Conservation (phyloP, 2,113 vertebrate species). For the Perca fluviatilis region DNA sequence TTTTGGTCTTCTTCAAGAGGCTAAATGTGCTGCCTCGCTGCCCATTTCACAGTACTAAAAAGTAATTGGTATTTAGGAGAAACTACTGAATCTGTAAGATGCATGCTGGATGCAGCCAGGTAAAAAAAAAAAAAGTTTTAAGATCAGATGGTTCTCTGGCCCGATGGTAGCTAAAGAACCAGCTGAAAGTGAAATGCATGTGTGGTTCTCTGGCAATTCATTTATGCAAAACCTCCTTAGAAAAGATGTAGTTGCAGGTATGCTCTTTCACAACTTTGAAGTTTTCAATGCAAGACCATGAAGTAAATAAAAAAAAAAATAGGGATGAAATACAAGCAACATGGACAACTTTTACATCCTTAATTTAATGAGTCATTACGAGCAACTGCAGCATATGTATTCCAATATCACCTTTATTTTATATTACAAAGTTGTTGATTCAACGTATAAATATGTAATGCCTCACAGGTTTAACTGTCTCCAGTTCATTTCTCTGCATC, state of each 20-base stretch:
- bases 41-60: not conserved
- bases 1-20: not conserved
- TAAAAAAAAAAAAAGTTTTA: not conserved
- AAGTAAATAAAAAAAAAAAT: not conserved
- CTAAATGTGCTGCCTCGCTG: not conserved
- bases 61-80: not conserved
- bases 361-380: not conserved
- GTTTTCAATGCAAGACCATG: not conserved
- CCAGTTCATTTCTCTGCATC: not conserved
- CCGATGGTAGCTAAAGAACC: not conserved
- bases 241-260: not conserved
- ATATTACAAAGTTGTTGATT: conserved; percentile 26
- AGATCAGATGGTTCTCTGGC: not conserved
- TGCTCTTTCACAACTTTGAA: not conserved
- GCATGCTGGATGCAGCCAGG: conserved; percentile 4
- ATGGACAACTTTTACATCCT: not conserved
- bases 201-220: conserved; percentile 56
- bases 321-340: not conserved
- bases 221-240: not conserved
- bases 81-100: not conserved
- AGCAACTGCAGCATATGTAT: conserved; percentile 5
- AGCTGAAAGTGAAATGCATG: not conserved
- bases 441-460: conserved; percentile 1
- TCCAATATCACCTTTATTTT: conserved; percentile 16
- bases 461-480: conserved; percentile 20